Evolutionary conservation across 1,140 invertebrate genomes (phyloP).

Genomic region (Zaprionus africanus): DNA sequence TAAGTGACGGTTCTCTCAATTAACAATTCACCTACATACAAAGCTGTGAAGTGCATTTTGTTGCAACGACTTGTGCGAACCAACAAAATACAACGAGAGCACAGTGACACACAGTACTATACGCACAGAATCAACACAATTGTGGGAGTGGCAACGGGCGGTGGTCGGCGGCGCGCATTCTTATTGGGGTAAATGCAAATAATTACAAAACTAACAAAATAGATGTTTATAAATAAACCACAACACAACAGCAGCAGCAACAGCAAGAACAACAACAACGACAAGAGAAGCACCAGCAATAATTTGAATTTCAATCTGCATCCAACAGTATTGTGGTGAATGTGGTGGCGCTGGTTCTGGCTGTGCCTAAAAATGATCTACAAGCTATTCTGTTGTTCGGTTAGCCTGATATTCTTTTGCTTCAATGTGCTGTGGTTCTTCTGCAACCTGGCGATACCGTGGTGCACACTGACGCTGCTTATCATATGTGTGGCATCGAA

Average conservation of each 20-base stretch:
- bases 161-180: constrained; percentile 53
- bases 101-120: neutral
- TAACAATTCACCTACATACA: neutral
- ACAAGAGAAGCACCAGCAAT: neutral
- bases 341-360: constrained; percentile 77
- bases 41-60: neutral
- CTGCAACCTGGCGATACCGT: constrained; percentile 81
- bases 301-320: constrained; percentile 15
- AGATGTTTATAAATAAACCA: constrained; percentile 55
- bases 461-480: constrained; percentile 74
- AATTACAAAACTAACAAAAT: constrained; percentile 27
- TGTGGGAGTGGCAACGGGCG: constrained; percentile 45
- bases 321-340: constrained; percentile 63
- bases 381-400: constrained; percentile 72
- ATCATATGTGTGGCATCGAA: constrained; percentile 79
- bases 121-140: constrained; percentile 4
- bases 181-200: constrained; percentile 63
- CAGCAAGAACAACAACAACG: constrained; percentile 12
- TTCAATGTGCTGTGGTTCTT: constrained; percentile 82
- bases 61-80: constrained; percentile 1
- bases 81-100: neutral
- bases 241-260: constrained; percentile 11
- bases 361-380: constrained; percentile 80
- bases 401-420: constrained; percentile 74
- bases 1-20: constrained; percentile 17